Conservation (phyloP, 2,888 invertebrate genomes). For the Melanophora roralis region DNA sequence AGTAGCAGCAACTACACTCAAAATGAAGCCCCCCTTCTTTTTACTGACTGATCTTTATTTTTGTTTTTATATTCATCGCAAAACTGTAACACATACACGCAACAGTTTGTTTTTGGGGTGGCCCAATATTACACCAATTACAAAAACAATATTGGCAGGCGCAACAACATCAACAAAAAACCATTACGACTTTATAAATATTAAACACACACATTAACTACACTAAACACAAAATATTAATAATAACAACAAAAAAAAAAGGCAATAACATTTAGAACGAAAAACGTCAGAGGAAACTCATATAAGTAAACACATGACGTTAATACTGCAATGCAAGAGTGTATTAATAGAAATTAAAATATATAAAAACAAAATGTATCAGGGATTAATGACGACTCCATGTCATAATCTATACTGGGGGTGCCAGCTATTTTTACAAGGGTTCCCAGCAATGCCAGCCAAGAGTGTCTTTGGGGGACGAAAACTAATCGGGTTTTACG, state of each 20-base stretch:
- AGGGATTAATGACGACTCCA: background rate
- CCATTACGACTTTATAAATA: constrained; percentile 33
- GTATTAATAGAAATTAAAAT: background rate
- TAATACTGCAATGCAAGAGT: background rate
- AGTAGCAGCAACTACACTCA: background rate
- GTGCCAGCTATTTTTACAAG: no score
- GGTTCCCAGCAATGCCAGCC: no score
- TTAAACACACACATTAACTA: constrained; percentile 1
- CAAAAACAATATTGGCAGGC: background rate
- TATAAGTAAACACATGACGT: constrained; percentile 49
- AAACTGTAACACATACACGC: constrained; percentile 47
- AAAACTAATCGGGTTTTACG: no score
- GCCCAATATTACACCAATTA: constrained; percentile 9
- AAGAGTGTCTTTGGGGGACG: no score
- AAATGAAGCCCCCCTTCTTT: background rate
- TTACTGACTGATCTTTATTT: background rate
- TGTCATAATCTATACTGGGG: background rate
- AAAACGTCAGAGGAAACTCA: constrained; percentile 56
- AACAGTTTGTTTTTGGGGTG: background rate
- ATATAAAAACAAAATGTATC: background rate
- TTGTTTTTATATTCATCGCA: constrained; percentile 43
- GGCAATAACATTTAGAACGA: constrained; percentile 20
- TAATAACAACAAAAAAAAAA: constrained; percentile 4
- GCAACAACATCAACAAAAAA: background rate
- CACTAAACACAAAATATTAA: constrained; percentile 15